Conservation (phyloP, 2,888 invertebrate genomes). For the Acrobasis repandana region DNA sequence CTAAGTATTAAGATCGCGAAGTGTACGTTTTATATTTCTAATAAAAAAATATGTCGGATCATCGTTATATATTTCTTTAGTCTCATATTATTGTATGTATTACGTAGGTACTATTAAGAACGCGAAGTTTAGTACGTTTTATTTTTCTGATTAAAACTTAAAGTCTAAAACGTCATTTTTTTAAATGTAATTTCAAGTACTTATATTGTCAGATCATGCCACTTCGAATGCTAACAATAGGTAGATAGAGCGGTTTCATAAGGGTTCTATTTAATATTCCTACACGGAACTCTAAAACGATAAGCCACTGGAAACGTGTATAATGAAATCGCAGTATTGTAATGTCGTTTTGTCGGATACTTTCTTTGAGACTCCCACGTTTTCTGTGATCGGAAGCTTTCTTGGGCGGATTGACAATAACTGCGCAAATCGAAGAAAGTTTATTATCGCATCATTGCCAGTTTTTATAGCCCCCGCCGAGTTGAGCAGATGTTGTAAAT, state of each 20-base stretch:
- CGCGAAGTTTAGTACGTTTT: too few relatives aligned
- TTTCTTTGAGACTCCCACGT: conserved; percentile 76
- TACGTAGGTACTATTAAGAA: too few relatives aligned
- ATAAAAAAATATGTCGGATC: too few relatives aligned
- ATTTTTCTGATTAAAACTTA: too few relatives aligned
- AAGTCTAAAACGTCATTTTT: background rate
- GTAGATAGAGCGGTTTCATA: too few relatives aligned
- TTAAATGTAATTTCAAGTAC: too few relatives aligned
- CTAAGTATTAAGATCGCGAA: too few relatives aligned
- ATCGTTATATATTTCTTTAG: too few relatives aligned
- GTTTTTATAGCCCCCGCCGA: conserved; percentile 13
- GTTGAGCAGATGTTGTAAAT: conserved; percentile 1
- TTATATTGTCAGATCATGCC: too few relatives aligned
- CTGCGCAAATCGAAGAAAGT: conserved; percentile 60
- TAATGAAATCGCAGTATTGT: conserved; percentile 56
- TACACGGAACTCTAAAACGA: conserved; percentile 44
- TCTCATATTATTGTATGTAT: too few relatives aligned
- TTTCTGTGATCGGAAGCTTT: conserved; percentile 75
- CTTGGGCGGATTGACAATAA: conserved; percentile 65
- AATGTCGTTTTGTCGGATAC: conserved; percentile 52
- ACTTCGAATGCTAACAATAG: too few relatives aligned
- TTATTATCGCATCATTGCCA: conserved; percentile 25
- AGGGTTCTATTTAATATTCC: background rate
- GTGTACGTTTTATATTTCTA: too few relatives aligned
- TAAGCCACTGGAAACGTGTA: conserved; percentile 59